These are phyloP conservation scores for Laspeyria flexula DNA, from an alignment of 2,888 invertebrate genomes.

Conservation along the genomic window DNA sequence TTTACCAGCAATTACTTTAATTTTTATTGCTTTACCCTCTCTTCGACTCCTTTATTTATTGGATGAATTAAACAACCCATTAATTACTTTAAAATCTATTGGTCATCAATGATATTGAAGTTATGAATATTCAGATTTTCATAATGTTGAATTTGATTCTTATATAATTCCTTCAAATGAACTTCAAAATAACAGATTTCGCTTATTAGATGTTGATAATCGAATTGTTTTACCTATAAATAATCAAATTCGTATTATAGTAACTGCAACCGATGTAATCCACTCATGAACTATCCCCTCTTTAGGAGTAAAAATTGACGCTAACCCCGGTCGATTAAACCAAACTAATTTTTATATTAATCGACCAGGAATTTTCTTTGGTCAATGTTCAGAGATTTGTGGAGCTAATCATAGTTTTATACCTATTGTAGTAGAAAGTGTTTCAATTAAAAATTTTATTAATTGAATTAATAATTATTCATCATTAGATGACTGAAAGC, in stretches of 20 bases:
- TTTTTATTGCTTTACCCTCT: constrained; percentile 88
- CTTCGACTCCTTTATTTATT: constrained; percentile 86
- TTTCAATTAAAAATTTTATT: constrained; percentile 83
- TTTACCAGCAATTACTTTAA: constrained; percentile 86
- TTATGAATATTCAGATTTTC: constrained; percentile 88
- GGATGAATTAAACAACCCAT: constrained; percentile 87
- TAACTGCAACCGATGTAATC: constrained; percentile 88
- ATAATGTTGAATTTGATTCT: constrained; percentile 87
- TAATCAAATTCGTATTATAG: constrained; percentile 87
- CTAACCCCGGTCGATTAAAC: constrained; percentile 88
- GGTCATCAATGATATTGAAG: constrained; percentile 89
- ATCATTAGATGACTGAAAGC: constrained; percentile 89
- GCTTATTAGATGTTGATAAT: constrained; percentile 88
- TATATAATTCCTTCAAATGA: constrained; percentile 83
- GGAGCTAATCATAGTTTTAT: constrained; percentile 93
- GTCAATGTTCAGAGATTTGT: constrained; percentile 94
- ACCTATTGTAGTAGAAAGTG: constrained; percentile 89
- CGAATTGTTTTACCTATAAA: constrained; percentile 86
- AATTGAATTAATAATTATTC: constrained; percentile 84
- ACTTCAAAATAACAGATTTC: constrained; percentile 75
- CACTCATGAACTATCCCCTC: constrained; percentile 88
- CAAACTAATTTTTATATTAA: constrained; percentile 87
- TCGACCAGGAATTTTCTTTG: constrained; percentile 88
- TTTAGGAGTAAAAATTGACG: constrained; percentile 88
- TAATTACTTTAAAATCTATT: constrained; percentile 87